Conservation (phyloP, 2,113 vertebrate species). For the Amblyopsis rosae region DNA sequence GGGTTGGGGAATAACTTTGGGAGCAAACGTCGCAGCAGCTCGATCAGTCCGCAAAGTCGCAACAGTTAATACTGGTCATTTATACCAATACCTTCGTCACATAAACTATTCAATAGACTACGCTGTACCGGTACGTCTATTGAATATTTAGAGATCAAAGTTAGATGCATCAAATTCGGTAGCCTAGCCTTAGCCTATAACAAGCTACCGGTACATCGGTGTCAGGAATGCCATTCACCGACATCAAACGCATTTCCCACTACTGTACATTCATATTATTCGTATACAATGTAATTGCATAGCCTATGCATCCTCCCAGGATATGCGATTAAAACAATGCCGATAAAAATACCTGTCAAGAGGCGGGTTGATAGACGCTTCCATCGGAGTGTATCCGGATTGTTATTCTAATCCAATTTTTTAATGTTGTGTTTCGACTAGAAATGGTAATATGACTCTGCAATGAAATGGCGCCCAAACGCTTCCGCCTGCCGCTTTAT, state of each 20-base stretch:
- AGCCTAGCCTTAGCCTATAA: background rate
- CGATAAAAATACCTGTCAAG: constrained; percentile 72
- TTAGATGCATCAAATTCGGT: background rate
- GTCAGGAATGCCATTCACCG: background rate
- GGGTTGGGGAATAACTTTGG: no score
- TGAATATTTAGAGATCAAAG: background rate
- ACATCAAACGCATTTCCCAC: background rate
- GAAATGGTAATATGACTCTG: constrained; percentile 5
- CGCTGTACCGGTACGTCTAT: no score
- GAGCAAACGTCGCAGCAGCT: no score
- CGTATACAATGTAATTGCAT: background rate
- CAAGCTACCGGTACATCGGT: background rate
- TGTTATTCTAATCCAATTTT: constrained; percentile 45
- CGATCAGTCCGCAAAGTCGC: no score
- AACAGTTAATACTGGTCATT: no score
- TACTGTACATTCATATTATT: background rate
- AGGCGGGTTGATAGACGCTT: constrained; percentile 70
- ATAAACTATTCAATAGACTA: no score
- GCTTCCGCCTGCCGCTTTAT: constrained; percentile 71
- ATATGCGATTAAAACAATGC: background rate
- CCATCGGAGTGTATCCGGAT: constrained; percentile 69
- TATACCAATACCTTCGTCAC: no score
- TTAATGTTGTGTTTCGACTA: constrained; percentile 19
- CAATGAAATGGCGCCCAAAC: constrained; percentile 72
- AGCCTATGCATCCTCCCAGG: background rate